phyloP scores from a whole-genome alignment of 2,113 vertebrate genomes.

The Riparia riparia region DNA sequence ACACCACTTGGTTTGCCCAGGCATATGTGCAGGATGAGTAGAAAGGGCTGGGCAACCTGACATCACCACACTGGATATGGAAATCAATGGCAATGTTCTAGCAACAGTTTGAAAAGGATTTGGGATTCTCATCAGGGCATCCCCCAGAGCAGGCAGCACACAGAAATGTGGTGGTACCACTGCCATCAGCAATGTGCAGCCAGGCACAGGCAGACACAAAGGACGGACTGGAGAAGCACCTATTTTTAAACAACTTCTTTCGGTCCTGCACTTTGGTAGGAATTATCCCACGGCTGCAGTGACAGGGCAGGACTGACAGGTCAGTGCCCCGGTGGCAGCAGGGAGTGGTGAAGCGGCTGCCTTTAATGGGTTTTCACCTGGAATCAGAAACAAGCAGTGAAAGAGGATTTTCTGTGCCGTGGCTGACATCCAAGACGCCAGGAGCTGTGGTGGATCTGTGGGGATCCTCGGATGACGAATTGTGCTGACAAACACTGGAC shows the following conservation, averaged over 20 bases:
- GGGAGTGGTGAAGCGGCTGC: neutral
- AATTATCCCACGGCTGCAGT: neutral
- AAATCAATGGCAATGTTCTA: neutral
- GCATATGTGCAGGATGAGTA: neutral
- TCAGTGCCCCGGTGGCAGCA: neutral
- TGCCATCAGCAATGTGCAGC: neutral
- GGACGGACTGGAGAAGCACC: neutral
- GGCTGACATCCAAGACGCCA: neutral
- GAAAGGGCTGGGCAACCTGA: neutral
- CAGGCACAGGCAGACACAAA: neutral
- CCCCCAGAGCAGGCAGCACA: rapidly evolving
- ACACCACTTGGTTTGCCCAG: neutral
- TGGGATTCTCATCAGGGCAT: neutral
- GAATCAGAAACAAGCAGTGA: neutral
- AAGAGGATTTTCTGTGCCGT: neutral
- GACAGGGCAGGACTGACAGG: neutral
- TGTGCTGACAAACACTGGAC: neutral
- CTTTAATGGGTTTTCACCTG: constrained; percentile 33
- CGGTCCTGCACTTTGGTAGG: neutral
- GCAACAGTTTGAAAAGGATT: neutral
- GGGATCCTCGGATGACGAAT: neutral
- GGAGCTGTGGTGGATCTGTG: neutral
- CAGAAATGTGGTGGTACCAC: rapidly evolving
- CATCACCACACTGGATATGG: neutral
- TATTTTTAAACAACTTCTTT: neutral